phyloP scores from a whole-genome alignment of 1,140 invertebrate species.

The Conus ventricosus region DNA sequence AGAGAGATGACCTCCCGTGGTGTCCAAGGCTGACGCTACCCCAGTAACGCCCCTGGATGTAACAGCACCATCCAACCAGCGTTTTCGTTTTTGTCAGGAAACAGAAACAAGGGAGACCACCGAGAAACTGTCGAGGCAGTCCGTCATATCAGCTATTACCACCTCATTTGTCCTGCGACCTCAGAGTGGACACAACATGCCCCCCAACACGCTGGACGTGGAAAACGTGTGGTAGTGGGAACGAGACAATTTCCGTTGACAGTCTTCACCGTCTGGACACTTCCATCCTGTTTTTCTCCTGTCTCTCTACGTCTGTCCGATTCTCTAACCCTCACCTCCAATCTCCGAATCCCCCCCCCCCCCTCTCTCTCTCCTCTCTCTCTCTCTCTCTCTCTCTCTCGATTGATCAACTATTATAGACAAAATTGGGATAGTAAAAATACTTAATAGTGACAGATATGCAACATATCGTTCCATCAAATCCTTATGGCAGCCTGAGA shows the following conservation, averaged over 20 bases:
- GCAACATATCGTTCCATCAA: neutral
- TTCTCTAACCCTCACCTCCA: neutral
- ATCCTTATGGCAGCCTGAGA: no score
- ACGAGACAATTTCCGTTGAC: neutral
- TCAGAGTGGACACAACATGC: neutral
- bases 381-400: no score
- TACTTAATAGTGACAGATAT: neutral
- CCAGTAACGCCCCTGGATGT: no score
- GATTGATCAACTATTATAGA: neutral
- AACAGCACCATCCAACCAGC: no score
- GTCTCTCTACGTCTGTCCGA: neutral
- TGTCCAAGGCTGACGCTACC: no score
- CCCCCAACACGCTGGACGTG: neutral
- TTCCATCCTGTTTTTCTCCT: neutral
- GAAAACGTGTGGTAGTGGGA: neutral
- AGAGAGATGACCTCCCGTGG: no score
- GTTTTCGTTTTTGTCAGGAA: no score
- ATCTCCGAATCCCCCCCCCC: no score
- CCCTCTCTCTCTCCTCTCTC: neutral
- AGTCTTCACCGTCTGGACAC: neutral
- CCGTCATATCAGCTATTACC: neutral
- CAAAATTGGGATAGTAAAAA: no score
- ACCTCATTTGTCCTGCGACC: neutral
- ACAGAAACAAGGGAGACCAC: neutral
- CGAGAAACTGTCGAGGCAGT: neutral